Evolutionary conservation across 1,140 invertebrate genomes (phyloP), one percentile per base, ranked within the genome.

Genomic region (Drosophila pseudoobscura): DNA sequence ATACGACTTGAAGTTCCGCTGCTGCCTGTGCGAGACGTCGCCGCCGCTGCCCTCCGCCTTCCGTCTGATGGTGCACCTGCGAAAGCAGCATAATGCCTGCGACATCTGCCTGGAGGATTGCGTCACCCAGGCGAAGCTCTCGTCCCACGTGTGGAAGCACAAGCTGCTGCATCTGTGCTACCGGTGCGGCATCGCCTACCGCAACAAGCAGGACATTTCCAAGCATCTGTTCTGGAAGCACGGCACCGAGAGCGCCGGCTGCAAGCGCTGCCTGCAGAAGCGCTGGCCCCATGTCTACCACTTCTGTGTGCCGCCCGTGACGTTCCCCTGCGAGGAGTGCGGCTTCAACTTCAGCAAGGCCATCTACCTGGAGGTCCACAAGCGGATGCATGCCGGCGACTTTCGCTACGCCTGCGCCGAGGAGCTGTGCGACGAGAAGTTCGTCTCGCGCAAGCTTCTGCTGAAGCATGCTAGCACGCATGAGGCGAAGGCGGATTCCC

Each of bases 221-320:
- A 96, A 96, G 82, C 96, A 97, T 93, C 92, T 97, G 43, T 97
- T 97, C 89, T 97, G 96, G 96, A 97, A 97, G 90, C 96, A 97
- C 90, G 96, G 96, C 11, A 97, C 96, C 4, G 96, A 97, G 88
- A 97, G 96, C 92, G 94, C 96, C 2, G 91, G 95, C 4, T 97
- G 96, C 90, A 96, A 96, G 91, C 95, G 94, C 82, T 97, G 96
- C 92, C 89, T 97, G 4, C 95, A 97, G 73, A 97, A 97, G 84
- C 97, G 97, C 75, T 97, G 96, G 96, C 96, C 96, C 0, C 96
- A 97, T 91, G 95, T 97, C 8, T 97, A 97, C 92, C 96, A 97
- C 85, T 97, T 97, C 87, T 97, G 96, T 88, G 94, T 95, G 63
- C 96, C 96, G 17, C 95, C 96, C 5, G 92, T 93, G 13, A 92